Conservation (phyloP, 2,797 vertebrate genomes). For the Fundulus diaphanus region DNA sequence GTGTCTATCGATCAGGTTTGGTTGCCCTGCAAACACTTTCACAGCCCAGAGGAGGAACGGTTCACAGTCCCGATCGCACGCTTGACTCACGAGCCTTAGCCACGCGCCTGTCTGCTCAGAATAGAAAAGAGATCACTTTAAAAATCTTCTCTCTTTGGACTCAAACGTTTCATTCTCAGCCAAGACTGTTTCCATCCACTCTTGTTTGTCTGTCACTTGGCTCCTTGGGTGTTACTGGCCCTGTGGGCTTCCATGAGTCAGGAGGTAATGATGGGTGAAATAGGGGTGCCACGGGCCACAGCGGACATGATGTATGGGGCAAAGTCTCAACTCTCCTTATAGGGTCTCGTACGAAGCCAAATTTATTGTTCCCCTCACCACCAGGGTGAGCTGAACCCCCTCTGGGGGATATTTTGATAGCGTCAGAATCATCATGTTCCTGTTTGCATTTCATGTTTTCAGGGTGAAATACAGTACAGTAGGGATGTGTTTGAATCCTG, state of each 20-base stretch:
- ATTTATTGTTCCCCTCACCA: slow-evolving; percentile 40
- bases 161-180: slow-evolving; percentile 28
- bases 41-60: slow-evolving; percentile 55
- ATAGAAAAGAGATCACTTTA: slow-evolving; percentile 22
- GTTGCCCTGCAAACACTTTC: slow-evolving; percentile 68
- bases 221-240: slow-evolving; percentile 43
- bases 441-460: not conserved
- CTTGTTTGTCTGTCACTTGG: slow-evolving; percentile 59
- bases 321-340: slow-evolving; percentile 25
- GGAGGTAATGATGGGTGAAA: slow-evolving; percentile 80
- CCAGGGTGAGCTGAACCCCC: slow-evolving; percentile 7
- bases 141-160: slow-evolving; percentile 10
- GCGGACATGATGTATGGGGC: slow-evolving; percentile 53
- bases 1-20: slow-evolving; percentile 67
- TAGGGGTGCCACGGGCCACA: slow-evolving; percentile 70
- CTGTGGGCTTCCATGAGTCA: slow-evolving; percentile 43
- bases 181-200: slow-evolving; percentile 24
- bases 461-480: not conserved
- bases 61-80: slow-evolving; percentile 50
- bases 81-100: slow-evolving; percentile 27
- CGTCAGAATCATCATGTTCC: not conserved
- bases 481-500: not conserved
- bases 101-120: slow-evolving; percentile 13
- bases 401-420: not conserved
- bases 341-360: slow-evolving; percentile 21